Evolutionary conservation across 2,113 vertebrate genomes (phyloP).

Genomic region (Ophthalmolycus amberensis): DNA sequence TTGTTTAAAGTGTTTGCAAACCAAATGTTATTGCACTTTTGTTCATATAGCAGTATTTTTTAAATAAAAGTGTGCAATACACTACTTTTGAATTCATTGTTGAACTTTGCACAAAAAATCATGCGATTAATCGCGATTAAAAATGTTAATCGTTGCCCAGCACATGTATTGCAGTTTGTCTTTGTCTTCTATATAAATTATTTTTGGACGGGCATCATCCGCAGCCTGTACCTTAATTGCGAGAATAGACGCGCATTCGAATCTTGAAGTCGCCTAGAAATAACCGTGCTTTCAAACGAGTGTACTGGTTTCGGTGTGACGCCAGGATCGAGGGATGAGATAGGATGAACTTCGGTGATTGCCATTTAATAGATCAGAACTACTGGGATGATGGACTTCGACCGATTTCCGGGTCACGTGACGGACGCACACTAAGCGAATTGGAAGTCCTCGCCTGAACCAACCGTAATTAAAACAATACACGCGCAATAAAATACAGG

Average conservation of each 20-base stretch:
- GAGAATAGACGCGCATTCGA: neutral
- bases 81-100: too few species aligned
- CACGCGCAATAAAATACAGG: neutral
- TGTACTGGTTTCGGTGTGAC: neutral
- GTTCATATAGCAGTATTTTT: too few species aligned
- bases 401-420: conserved; percentile 33
- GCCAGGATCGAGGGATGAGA: neutral
- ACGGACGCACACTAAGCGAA: neutral
- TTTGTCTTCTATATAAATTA: neutral
- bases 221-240: conserved; percentile 3
- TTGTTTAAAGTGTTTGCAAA: too few species aligned
- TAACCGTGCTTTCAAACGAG: neutral
- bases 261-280: neutral
- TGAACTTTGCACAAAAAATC: too few species aligned
- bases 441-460: neutral
- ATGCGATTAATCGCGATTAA: too few species aligned
- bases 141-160: too few species aligned
- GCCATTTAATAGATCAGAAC: neutral
- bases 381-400: neutral
- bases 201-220: neutral
- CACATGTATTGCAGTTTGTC: neutral
- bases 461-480: conserved; percentile 1
- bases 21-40: too few species aligned
- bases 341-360: neutral
- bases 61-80: too few species aligned